Evolutionary conservation across 1,140 invertebrate genomes (phyloP).

Genomic region (Sycobia sp.): DNA sequence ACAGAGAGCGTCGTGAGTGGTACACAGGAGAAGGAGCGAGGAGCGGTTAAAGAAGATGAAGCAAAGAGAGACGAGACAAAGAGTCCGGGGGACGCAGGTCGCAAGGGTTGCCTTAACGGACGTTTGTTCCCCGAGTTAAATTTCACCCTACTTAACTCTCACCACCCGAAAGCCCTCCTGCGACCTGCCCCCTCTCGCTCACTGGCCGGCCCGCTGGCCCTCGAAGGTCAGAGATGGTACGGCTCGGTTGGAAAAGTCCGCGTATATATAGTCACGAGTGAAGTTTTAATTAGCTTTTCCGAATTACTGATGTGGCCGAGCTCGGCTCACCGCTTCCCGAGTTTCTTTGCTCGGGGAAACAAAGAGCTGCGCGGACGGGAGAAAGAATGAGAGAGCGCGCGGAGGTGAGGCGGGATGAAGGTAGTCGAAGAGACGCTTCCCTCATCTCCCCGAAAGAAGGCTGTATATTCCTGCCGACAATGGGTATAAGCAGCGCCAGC

Average conservation of each 20-base stretch:
- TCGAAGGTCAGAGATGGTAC: constrained; percentile 25
- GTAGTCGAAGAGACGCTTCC: neutral
- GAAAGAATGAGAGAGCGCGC: neutral
- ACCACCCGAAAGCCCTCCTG: too few relatives aligned
- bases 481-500: constrained; percentile 35
- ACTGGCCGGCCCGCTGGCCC: neutral
- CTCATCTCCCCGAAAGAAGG: neutral
- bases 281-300: constrained; percentile 55
- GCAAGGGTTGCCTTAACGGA: constrained; percentile 8
- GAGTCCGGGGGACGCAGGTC: neutral
- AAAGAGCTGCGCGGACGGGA: neutral
- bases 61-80: constrained; percentile 10
- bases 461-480: constrained; percentile 38
- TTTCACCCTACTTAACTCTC: constrained; percentile 33
- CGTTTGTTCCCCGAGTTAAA: constrained; percentile 25
- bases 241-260: constrained; percentile 9
- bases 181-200: neutral
- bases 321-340: constrained; percentile 35
- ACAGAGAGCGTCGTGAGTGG: constrained; percentile 9
- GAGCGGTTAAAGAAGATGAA: neutral
- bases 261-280: constrained; percentile 43
- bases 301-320: constrained; percentile 49
- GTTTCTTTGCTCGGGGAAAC: constrained; percentile 40
- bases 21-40: constrained; percentile 8
- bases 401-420: neutral